Evolutionary conservation across 2,888 invertebrate species (phyloP).

Genomic region (Onchidella celtica): DNA sequence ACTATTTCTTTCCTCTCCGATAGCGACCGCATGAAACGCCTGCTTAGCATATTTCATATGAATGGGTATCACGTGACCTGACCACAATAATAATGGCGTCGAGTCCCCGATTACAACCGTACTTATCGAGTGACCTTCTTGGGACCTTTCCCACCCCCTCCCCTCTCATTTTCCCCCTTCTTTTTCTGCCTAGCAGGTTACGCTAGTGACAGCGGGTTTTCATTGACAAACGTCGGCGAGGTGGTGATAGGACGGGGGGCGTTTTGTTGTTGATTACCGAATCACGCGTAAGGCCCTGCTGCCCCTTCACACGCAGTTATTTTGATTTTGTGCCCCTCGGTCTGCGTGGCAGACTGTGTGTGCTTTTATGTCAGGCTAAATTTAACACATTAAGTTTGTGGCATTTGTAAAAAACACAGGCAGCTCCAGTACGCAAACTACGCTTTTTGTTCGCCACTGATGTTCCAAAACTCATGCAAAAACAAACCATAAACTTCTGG

Average conservation of each 20-base stretch:
- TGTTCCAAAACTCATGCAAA: too few species aligned
- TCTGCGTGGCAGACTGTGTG: too few species aligned
- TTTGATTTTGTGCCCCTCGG: too few species aligned
- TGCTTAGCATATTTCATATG: slow-evolving; percentile 47
- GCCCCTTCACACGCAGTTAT: too few species aligned
- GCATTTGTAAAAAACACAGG: too few species aligned
- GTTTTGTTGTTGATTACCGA: too few species aligned
- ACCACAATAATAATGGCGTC: slow-evolving; percentile 42
- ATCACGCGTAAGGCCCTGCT: too few species aligned
- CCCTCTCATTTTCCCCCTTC: slow-evolving; percentile 13
- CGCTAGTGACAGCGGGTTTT: slow-evolving; percentile 7
- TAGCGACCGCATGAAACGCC: slow-evolving; percentile 23
- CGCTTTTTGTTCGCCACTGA: too few species aligned
- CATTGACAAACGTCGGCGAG: slow-evolving; percentile 1
- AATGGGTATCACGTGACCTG: slow-evolving; percentile 46
- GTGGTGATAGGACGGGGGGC: not conserved
- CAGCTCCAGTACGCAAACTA: too few species aligned
- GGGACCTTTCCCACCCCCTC: not conserved
- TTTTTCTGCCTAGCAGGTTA: not conserved
- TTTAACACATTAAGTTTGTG: too few species aligned
- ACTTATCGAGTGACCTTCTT: slow-evolving; percentile 27
- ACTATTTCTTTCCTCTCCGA: slow-evolving; percentile 33
- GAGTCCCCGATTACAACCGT: slow-evolving; percentile 34
- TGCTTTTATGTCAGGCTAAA: too few species aligned
- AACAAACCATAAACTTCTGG: too few species aligned